phyloP scores from a whole-genome alignment of 2,797 vertebrate genomes.

The Strix occidentalis region DNA sequence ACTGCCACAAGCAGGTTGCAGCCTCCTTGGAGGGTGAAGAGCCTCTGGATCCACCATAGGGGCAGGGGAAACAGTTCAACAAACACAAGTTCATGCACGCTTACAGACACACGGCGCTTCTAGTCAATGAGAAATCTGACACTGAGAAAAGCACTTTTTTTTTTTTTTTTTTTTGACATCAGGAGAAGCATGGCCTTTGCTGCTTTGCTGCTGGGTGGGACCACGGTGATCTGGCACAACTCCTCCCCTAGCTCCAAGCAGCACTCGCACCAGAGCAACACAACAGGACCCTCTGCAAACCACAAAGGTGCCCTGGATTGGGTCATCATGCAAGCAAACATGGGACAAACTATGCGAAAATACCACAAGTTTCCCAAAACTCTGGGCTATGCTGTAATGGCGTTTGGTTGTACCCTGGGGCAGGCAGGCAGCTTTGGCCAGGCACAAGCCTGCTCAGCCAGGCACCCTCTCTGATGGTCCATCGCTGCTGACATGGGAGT shows the following conservation, averaged over 20 bases:
- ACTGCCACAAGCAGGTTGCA: background rate
- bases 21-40: accelerated
- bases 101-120: background rate
- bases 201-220: background rate
- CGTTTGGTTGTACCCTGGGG: accelerated
- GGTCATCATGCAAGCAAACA: accelerated
- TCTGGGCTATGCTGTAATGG: accelerated
- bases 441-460: background rate
- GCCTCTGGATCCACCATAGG: background rate
- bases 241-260: background rate
- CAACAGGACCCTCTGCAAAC: background rate
- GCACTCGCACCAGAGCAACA: accelerated
- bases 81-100: accelerated
- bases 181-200: background rate
- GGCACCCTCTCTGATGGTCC: accelerated
- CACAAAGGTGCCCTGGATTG: background rate
- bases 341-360: background rate
- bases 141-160: background rate
- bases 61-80: background rate
- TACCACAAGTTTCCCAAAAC: background rate
- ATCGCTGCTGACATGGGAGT: accelerated
- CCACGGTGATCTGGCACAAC: background rate
- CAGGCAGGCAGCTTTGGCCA: background rate
- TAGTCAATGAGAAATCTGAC: background rate
- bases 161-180: background rate